Base-by-base conservation (phyloP, 2,797 vertebrate genomes). In the Onychomys leucogaster region DNA sequence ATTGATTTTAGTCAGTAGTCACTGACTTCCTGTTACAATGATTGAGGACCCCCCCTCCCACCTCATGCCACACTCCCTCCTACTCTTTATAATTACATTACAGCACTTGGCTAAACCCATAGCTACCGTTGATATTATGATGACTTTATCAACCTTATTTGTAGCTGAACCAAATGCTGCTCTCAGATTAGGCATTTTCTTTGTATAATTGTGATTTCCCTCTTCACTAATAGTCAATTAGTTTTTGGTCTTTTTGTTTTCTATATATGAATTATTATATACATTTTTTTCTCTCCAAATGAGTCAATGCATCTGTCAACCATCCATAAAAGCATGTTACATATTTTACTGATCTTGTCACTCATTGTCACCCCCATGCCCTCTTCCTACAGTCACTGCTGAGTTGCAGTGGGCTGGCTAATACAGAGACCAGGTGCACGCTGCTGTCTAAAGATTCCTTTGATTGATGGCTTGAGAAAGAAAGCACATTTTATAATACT, bases 1-100 rank as follows among this genome's bases (percentile, higher is more conserved):
- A 95, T 80, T 86, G 78, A 83, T 82, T 97, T 91, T 89, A 55
- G 81, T 90, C 29, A 89, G 43, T 19, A 49, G 52, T n/a, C 77
- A 84, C 57, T 59, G 90, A 96, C 82, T 94, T 96, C 82, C 85
- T 77, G 43, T 43, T 61, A 67, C 0, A 29, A 1, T 78, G 77
- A 67, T 23, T 34, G 80, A 81, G 1, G 21, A 69, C 59, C 69
- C 52, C 67, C 21, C 67, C 29, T 34, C 8, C 17, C 2, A 78
- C 19, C 81, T 52, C 59, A 17, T 69, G 65, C 71, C 81, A 67
- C 34, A 43, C 52, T 90, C 27, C 25, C 14, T 77, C 27, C 34
- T 34, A n/a, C n/a, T 94, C 59, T 84, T 80, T 52, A 34, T 17
- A 76, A 69, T 61, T 80, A 41, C 14, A 59, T 43, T 76, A 25